Percentiles rank a stretch among this genome's conserved stretches.
These are phyloP conservation scores for Dendrolimus pini DNA, from an alignment of 2,888 invertebrate genomes.

Conservation along the genomic window DNA sequence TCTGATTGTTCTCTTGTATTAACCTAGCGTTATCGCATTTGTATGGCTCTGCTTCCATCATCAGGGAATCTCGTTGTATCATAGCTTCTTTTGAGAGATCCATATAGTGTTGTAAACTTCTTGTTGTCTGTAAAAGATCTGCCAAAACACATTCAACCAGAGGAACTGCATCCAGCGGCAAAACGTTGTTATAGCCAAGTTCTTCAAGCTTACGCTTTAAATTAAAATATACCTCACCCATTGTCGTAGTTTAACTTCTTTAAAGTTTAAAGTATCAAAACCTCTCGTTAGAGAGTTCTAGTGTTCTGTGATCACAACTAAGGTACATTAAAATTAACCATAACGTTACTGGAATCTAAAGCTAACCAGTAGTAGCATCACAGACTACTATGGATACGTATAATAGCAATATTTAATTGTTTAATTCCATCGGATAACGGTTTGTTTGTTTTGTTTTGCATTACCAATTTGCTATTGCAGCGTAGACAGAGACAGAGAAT, in stretches of 20 bases:
- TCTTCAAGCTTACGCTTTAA: constrained; percentile 84
- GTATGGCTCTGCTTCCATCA: constrained; percentile 85
- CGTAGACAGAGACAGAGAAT: no score
- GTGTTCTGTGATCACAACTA: no score
- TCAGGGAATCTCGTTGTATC: constrained; percentile 82
- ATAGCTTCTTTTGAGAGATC: constrained; percentile 81
- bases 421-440: no score
- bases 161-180: constrained; percentile 86
- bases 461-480: no score
- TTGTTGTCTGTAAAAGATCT: constrained; percentile 92
- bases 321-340: no score
- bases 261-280: no score
- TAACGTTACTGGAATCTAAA: no score
- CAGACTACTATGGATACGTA: no score
- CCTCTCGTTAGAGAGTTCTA: no score
- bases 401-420: no score
- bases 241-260: constrained; percentile 17
- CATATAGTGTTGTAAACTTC: constrained; percentile 90
- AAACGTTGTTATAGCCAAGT: constrained; percentile 86
- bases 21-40: constrained; percentile 88
- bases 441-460: no score
- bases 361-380: no score
- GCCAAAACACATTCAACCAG: constrained; percentile 87
- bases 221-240: constrained; percentile 64
- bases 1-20: constrained; percentile 84